Evolutionary conservation across 2,797 vertebrate species (phyloP), one percentile per base, ranked within the genome.

Genomic region (Sternotherus odoratus): DNA sequence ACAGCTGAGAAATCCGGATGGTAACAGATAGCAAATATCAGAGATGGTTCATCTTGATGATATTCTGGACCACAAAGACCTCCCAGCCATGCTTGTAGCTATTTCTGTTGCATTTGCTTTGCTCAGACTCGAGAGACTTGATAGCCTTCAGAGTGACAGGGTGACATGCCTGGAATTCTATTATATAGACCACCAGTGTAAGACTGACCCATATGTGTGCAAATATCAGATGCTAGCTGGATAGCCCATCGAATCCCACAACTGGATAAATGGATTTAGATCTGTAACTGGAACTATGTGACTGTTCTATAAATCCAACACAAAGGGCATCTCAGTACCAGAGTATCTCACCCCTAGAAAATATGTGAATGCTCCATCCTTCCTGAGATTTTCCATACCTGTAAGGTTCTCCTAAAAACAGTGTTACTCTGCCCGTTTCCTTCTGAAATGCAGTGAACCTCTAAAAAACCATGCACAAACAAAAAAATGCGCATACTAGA

Each of bases 241-340:
- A 46, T 4, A 39, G 12, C 0, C 0, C 56, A 49, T 33, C 6
- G 9, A 28, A 83, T 95, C 53, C 53, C 75, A 78, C 94, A 93
- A 77, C 56, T 94, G 75, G 36, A 75, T 91, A 57, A 24, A 51
- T 21, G 77, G 90, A 77, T 94, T 77, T 90, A 87, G 36, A 82
- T 90, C 51, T 56, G 83, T 66, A 93, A 87, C 3, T 83, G 81
- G 53, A 91, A 94, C 69, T 92, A 28, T n/a, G 19, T 83, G 74
- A 82, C 51, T 88, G 48, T 53, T 91, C 50, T 21, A 75, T 33
- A 85, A 93, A 19, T 1, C 74, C 33, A 23, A 1, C 84, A 77
- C 77, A 43, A 66, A 79, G 50, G 46, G 9, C 48, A 89, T 83
- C 13, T 4, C 24, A n/a, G 57, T 39, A 48, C 84, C n/a, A 69